A percentile compares a stretch with the other conserved stretches of the same genome.
These are phyloP conservation scores for Caenorhabditis uteleia DNA, from an alignment of 2,888 invertebrate species.

Conservation along the genomic window DNA sequence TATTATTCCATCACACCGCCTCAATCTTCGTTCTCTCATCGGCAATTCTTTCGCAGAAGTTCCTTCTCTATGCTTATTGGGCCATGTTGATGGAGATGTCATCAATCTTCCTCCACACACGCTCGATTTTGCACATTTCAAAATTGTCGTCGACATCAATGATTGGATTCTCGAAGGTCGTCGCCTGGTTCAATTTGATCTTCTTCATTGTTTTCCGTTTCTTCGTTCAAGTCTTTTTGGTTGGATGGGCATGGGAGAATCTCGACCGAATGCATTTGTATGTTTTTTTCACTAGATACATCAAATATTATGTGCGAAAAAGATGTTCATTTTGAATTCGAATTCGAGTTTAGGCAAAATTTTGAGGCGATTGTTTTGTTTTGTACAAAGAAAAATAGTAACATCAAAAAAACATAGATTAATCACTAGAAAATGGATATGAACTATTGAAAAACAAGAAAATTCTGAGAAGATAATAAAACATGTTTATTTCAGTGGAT, in stretches of 20 bases:
- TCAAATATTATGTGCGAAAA: neutral
- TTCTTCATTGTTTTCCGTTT: conserved; percentile 50
- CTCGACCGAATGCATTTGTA: conserved; percentile 46
- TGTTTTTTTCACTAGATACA: conserved; percentile 7
- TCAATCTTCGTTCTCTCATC: conserved; percentile 45
- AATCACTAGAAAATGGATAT: too few species aligned
- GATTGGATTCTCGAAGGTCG: conserved; percentile 41
- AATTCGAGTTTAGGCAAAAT: too few species aligned
- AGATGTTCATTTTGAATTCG: too few species aligned
- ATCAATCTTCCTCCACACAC: conserved; percentile 46
- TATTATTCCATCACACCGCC: conserved; percentile 50
- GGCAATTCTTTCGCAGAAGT: conserved; percentile 45
- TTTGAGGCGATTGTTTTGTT: too few species aligned
- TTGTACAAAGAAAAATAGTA: too few species aligned
- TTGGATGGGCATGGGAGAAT: conserved; percentile 50
- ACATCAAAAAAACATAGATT: too few species aligned
- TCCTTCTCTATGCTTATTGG: conserved; percentile 53
- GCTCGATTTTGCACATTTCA: conserved; percentile 45
- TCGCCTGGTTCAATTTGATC: conserved; percentile 37
- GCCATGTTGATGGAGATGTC: conserved; percentile 53
- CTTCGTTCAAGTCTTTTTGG: conserved; percentile 43
- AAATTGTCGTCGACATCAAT: conserved; percentile 44
- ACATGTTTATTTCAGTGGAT: conserved; percentile 30
- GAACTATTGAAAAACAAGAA: neutral
- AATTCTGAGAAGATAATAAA: neutral